Base-by-base conservation (phyloP, 2,888 invertebrate genomes). In the Drosophila niveifrons region DNA sequence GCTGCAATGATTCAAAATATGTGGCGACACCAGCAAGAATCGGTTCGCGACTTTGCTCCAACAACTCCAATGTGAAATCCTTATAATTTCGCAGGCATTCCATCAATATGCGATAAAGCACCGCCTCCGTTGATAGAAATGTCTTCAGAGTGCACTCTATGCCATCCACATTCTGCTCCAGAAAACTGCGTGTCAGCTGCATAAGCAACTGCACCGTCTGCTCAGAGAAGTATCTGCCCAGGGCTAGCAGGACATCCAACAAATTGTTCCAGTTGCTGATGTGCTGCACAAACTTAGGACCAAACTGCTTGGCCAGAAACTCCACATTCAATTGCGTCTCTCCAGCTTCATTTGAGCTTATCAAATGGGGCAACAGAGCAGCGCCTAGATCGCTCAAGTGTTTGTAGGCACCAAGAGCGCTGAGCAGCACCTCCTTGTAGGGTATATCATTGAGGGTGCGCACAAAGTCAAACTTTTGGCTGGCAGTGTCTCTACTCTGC, bases 401-500 rank as follows among this genome's bases (percentile, higher is more conserved):
- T 1, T 59, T 61, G 59, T 87, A 73, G 0, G 78, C 46, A 8
- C 72, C 53, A 23, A 84, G 78, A 47, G 78, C 15, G 11, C 36
- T 28, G 1, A 70, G 44, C 13, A 76, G 28, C 2, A 17, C 72
- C 39, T 90, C 88, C 56, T 74, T 90, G 3, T 81, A 66, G 2
- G 92, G 92, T 62, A 92, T 90, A 73, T 91, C 90, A 52, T 90
- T 91, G 2, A 90, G 73, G 3, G 87, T 82, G 39, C 92, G 91
- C 46, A 92, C 76, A 13, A 91, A 66, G 72, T 92, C 92, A 3
- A 72, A 73, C 61, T 68, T 78, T n/a, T 53, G 67, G 13, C 15
- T 52, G n/a, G 39, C 28, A 6, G 18, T 1, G 0, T 62, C 44
- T 31, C 65, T 4, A 52, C 67, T 41, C 73, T 80, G 69, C 73